Evolutionary conservation across 1,140 invertebrate genomes (phyloP).

Genomic region (Thaumatotibia leucotreta): DNA sequence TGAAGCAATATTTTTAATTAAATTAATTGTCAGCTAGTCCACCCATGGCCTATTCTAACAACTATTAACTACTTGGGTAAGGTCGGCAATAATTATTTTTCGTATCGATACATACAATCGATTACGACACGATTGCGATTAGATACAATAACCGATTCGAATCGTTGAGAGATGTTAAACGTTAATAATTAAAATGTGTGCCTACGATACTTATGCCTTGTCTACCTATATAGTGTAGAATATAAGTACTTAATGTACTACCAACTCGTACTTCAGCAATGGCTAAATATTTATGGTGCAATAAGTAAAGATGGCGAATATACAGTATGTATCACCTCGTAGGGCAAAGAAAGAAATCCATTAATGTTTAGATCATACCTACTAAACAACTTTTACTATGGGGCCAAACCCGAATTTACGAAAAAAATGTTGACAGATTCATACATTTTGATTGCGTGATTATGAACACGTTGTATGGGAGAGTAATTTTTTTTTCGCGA

Average conservation of each 20-base stretch:
- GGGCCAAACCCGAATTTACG: no score
- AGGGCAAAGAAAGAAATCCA: no score
- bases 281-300: no score
- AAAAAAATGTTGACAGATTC: no score
- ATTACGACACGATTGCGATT: constrained; percentile 44
- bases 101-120: constrained; percentile 52
- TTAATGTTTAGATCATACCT: no score
- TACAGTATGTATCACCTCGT: no score
- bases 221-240: neutral
- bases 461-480: no score
- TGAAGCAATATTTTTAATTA: constrained; percentile 46
- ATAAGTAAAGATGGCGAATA: no score
- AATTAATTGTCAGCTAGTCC: constrained; percentile 49
- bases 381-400: no score
- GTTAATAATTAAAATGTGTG: constrained; percentile 19
- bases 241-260: neutral
- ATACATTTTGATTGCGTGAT: no score
- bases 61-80: constrained; percentile 53
- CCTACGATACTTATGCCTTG: constrained; percentile 17
- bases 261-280: no score
- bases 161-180: constrained; percentile 38
- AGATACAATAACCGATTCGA: constrained; percentile 51
- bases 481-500: no score
- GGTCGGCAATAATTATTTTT: constrained; percentile 60
- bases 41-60: constrained; percentile 32